Percentiles rank a stretch among this genome's conserved stretches.
These are phyloP conservation scores for Brachionus sp. DNA, from an alignment of 1,140 invertebrate genomes.

Conservation along the genomic window DNA sequence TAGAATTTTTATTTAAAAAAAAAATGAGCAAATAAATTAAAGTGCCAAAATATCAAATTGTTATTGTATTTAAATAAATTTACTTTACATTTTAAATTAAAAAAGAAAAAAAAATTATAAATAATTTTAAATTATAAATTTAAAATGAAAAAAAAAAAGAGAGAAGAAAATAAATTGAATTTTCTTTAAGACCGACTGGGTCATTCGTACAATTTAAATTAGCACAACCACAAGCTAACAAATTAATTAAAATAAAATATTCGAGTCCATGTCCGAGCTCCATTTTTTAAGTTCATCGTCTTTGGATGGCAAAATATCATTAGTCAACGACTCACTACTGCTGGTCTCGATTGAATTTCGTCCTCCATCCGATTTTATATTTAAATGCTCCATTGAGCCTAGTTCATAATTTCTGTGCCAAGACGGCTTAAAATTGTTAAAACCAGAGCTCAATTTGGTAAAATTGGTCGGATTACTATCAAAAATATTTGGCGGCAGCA, in stretches of 20 bases:
- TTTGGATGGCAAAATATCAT: constrained; percentile 30
- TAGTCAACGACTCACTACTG: constrained; percentile 29
- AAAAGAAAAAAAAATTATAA: background rate
- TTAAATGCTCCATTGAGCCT: constrained; percentile 9
- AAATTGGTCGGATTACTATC: constrained; percentile 9
- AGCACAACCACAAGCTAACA: constrained; percentile 1
- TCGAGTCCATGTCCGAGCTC: constrained; percentile 38
- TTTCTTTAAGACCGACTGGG: background rate
- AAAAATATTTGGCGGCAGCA: background rate
- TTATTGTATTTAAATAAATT: background rate
- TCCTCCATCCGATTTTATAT: background rate
- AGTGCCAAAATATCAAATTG: background rate
- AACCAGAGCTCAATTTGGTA: constrained; percentile 12
- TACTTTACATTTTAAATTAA: background rate
- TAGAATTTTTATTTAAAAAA: background rate
- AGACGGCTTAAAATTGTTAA: constrained; percentile 43
- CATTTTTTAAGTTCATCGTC: constrained; percentile 35
- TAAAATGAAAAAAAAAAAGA: background rate
- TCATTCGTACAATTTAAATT: background rate
- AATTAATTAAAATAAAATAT: constrained; percentile 41
- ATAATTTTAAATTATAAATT: background rate
- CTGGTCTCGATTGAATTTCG: background rate
- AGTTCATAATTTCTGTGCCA: constrained; percentile 43
- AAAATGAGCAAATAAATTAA: constrained; percentile 1
- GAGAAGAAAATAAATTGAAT: background rate